Percentiles rank a stretch among this genome's conserved stretches.
phyloP scores from a whole-genome alignment of 2,888 invertebrate species.

The Phyllotreta striolata region DNA sequence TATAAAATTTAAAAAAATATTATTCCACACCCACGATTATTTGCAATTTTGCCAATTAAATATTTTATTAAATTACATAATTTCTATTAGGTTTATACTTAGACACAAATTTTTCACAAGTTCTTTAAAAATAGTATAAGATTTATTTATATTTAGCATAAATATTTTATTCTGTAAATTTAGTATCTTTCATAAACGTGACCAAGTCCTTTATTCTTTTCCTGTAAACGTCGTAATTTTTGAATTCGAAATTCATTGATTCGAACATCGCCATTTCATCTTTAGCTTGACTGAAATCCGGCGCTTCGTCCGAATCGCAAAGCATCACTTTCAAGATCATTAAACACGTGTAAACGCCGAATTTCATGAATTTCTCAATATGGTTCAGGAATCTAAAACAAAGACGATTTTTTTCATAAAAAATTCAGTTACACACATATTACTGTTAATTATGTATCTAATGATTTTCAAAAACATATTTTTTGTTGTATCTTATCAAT shows the following conservation, averaged over 20 bases:
- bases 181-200: slow-evolving; percentile 27
- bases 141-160: no score
- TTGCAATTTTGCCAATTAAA: neutral
- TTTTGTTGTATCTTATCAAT: no score
- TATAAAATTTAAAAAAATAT: neutral
- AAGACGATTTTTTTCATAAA: no score
- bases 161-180: neutral
- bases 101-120: no score
- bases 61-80: no score
- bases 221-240: neutral
- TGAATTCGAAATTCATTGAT: slow-evolving; percentile 5
- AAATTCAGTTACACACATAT: no score
- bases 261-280: neutral
- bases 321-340: slow-evolving; percentile 32
- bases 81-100: no score
- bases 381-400: slow-evolving; percentile 23
- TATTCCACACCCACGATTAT: neutral
- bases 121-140: no score
- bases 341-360: slow-evolving; percentile 30
- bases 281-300: slow-evolving; percentile 7
- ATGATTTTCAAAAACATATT: no score
- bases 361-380: slow-evolving; percentile 21
- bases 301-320: slow-evolving; percentile 30
- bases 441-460: no score
- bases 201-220: neutral